A percentile compares a stretch with the other conserved stretches of the same genome.
Conservation (phyloP, 64 coral and sea anemone species). For the Astreopora myriophthalma region DNA sequence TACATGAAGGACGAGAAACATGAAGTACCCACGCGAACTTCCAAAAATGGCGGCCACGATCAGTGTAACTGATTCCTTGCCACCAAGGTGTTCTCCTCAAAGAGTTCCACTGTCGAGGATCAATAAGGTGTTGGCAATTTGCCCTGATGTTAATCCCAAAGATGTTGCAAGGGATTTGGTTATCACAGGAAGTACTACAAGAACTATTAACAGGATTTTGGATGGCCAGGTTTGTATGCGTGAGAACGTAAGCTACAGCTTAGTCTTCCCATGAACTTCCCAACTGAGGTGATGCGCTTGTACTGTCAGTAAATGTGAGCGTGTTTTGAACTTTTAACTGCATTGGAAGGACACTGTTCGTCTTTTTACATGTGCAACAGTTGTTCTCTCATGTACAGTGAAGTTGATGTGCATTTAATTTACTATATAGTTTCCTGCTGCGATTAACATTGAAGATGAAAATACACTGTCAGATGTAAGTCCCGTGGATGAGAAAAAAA, state of each 20-base stretch:
- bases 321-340: no score
- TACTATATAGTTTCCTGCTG: not conserved
- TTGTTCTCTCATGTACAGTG: not conserved
- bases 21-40: no score
- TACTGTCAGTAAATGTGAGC: no score
- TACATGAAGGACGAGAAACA: no score
- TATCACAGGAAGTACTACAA: conserved; percentile 9
- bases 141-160: conserved; percentile 46
- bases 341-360: no score
- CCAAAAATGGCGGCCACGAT: not conserved
- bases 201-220: conserved; percentile 53
- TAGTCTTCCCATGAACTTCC: no score
- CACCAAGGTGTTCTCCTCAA: not conserved
- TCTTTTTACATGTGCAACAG: not conserved
- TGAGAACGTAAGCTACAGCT: no score
- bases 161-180: conserved; percentile 39
- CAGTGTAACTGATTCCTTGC: no score
- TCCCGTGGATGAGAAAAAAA: not conserved
- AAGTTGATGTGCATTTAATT: not conserved
- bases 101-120: conserved; percentile 36
- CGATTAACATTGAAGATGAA: not conserved
- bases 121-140: conserved; percentile 36
- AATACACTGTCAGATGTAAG: not conserved
- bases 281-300: no score
- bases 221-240: conserved; percentile 59